These are phyloP conservation scores for Ophiothrix spiculata DNA, from an alignment of 35 echinoderm and acorn worm genomes.

Conservation along the genomic window DNA sequence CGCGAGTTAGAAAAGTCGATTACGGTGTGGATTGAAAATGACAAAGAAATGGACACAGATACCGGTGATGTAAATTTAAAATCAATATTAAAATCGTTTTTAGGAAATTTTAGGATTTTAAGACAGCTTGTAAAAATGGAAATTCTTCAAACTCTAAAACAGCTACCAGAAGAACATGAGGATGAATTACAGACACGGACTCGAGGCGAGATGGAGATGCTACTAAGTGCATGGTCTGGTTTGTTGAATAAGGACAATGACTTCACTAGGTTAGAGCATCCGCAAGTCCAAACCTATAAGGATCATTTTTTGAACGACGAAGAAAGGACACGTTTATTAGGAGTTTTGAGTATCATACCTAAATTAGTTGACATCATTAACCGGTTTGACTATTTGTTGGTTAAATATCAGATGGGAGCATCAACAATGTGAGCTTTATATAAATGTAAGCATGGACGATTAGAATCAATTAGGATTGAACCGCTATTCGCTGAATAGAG, in stretches of 20 bases:
- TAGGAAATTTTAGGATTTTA: constrained; percentile 80
- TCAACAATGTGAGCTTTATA: constrained; percentile 19
- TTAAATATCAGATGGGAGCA: constrained; percentile 79
- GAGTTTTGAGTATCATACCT: constrained; percentile 76
- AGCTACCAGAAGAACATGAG: constrained; percentile 46
- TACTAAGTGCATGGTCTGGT: constrained; percentile 65
- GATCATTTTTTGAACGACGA: constrained; percentile 63
- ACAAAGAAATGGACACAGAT: not conserved
- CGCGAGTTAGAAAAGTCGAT: constrained; percentile 7
- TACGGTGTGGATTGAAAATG: constrained; percentile 9
- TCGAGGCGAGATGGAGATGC: constrained; percentile 76
- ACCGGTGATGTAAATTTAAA: not conserved
- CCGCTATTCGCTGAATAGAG: too few species aligned
- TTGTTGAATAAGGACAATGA: constrained; percentile 57
- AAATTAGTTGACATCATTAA: constrained; percentile 80
- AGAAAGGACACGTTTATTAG: constrained; percentile 53
- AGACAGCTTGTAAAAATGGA: constrained; percentile 88
- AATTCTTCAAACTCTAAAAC: constrained; percentile 50
- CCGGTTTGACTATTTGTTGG: constrained; percentile 75
- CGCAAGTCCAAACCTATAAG: constrained; percentile 30
- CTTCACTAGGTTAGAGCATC: constrained; percentile 64
- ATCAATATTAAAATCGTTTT: constrained; percentile 37
- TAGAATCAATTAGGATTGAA: too few species aligned
- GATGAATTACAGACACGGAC: constrained; percentile 46
- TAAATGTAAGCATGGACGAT: too few species aligned